Conservation (phyloP, 2,113 vertebrate species). For the Pelusios castaneus region DNA sequence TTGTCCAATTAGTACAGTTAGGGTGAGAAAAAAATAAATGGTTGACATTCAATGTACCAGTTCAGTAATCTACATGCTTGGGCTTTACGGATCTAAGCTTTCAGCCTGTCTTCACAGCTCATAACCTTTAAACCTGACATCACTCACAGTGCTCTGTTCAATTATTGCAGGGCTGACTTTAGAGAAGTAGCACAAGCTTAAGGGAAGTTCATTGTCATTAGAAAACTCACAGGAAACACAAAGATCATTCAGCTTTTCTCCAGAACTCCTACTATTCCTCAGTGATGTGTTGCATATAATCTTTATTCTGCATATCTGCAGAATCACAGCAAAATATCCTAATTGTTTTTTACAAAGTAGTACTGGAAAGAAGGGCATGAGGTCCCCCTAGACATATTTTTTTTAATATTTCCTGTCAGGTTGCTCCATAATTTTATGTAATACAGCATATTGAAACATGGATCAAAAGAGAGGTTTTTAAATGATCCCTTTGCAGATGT, state of each 20-base stretch:
- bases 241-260: conserved; percentile 35
- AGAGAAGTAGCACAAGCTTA: conserved; percentile 51
- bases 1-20: conserved; percentile 63
- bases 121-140: conserved; percentile 69
- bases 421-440: not conserved
- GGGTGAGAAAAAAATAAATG: conserved; percentile 29
- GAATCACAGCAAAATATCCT: conserved; percentile 36
- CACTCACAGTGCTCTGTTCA: conserved; percentile 48
- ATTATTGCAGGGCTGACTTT: conserved; percentile 41
- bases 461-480: not conserved
- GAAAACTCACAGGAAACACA: conserved; percentile 38
- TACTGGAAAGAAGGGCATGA: not conserved
- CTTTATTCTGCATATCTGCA: conserved; percentile 41
- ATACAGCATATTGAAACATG: not conserved
- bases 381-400: not conserved
- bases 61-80: conserved; percentile 43
- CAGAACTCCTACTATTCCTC: conserved; percentile 14
- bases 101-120: conserved; percentile 59
- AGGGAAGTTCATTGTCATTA: conserved; percentile 69
- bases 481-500: not conserved
- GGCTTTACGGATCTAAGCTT: conserved; percentile 45
- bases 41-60: conserved; percentile 41
- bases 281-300: conserved; percentile 56
- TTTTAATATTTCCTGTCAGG: not conserved
- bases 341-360: conserved; percentile 34